Base-by-base conservation (phyloP, 1,140 invertebrate species). In the Chironomus striatipennis region DNA sequence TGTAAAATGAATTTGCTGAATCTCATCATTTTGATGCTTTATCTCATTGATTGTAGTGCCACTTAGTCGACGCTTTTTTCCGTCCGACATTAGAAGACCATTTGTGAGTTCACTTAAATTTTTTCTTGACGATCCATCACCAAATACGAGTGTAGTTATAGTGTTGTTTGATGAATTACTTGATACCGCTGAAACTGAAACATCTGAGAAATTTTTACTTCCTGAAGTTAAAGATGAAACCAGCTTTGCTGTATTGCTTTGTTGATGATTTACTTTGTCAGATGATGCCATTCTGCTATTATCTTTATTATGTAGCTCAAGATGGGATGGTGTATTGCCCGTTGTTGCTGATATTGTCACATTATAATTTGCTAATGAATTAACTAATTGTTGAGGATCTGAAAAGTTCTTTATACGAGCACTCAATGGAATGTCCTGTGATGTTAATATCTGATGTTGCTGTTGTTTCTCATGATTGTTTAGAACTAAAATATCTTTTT, bases 211-310 rank as follows among this genome's bases (percentile, higher is more conserved):
- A 20, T 18, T 20, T 21, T 18, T 18, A 70, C 20, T 70, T 20
- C 65, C 65, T 7, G 65, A 70, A 0, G 7, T n/a, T n/a, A 57
- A 2, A 2, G 47, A 57, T n/a, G 47, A 57, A 2, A 21, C 18
- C 3, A 18, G 80, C 78, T 79, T 79, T 79, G 84, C 76, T 75
- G 78, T 76, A 81, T 79, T 79, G 82, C 75, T 86, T 81, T 78
- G 85, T 80, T 57, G 83, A 76, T 77, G 74, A 34, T 70, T 77
- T 12, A 12, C 12, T 57, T 57, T 57, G n/a, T 57, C 47, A 57
- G 5, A 57, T 57, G 24, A 34, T 34, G 24, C 5, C 24, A 34
- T 57, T 57, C 12, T 57, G 47, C 12, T 57, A 57, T 15, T 57
- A n/a, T 57, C 47, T 12, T 12, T 57, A 57, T n/a, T 57, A 34